These are phyloP conservation scores for Dysdera silvatica DNA, from an alignment of 1,140 invertebrate species.

Conservation along the genomic window DNA sequence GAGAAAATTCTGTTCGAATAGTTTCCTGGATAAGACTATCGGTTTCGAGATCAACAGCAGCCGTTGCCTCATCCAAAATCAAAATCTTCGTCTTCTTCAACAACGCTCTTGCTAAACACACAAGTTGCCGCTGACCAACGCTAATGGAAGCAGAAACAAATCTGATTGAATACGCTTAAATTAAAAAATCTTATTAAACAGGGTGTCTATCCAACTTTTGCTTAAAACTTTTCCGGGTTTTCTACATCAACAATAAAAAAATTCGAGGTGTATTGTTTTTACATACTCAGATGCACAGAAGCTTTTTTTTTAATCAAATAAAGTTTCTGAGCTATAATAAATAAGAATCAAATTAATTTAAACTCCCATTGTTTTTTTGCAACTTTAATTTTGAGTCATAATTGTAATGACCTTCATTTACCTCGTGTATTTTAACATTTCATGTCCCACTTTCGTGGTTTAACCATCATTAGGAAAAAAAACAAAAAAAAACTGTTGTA, in stretches of 20 bases:
- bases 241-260: not conserved
- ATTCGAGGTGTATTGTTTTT: not conserved
- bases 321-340: too few relatives aligned
- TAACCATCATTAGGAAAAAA: too few relatives aligned
- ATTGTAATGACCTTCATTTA: too few relatives aligned
- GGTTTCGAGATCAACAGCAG: conserved; percentile 64
- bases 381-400: too few relatives aligned
- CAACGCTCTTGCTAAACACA: conserved; percentile 44
- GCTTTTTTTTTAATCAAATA: not conserved
- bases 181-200: not conserved
- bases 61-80: conserved; percentile 73
- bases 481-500: too few relatives aligned
- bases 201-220: not conserved
- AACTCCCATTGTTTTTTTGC: too few relatives aligned
- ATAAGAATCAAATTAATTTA: too few relatives aligned
- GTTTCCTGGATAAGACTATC: conserved; percentile 32
- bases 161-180: not conserved
- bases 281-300: not conserved
- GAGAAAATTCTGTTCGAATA: conserved; percentile 48
- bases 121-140: conserved; percentile 49
- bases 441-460: too few relatives aligned
- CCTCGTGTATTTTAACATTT: too few relatives aligned
- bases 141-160: conserved; percentile 6
- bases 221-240: not conserved
- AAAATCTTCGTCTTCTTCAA: conserved; percentile 43